These are phyloP conservation scores for Pantherophis guttatus DNA, from an alignment of 2,113 vertebrate genomes.

Conservation along the genomic window DNA sequence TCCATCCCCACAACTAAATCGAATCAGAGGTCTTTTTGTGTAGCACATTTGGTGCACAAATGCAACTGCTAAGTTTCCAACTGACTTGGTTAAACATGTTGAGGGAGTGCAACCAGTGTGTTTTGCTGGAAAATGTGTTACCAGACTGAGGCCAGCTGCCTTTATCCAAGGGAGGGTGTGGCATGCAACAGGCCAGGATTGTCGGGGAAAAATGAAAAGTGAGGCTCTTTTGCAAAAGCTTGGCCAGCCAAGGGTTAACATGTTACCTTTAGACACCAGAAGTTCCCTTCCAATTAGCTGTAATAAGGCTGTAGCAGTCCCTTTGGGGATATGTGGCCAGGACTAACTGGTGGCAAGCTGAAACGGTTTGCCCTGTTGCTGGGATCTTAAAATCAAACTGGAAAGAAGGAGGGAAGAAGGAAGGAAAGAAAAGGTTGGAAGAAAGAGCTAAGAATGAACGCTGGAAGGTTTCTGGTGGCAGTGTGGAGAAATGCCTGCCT, in stretches of 20 bases:
- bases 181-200: not conserved
- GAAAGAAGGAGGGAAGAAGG: not conserved
- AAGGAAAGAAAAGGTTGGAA: not conserved
- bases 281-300: accelerated
- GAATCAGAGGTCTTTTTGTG: not conserved
- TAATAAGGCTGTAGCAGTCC: not conserved
- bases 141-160: not conserved
- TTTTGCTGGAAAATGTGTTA: not conserved
- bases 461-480: not conserved
- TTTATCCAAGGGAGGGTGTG: not conserved
- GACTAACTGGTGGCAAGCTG: not conserved
- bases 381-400: not conserved
- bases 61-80: not conserved
- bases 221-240: not conserved
- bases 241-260: not conserved
- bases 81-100: not conserved
- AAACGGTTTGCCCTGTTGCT: not conserved
- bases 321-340: slow-evolving; percentile 6
- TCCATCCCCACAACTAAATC: not conserved
- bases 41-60: not conserved
- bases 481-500: no score
- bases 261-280: accelerated
- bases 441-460: not conserved
- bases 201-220: not conserved
- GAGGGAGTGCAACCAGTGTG: not conserved